phyloP scores from a whole-genome alignment of 2,113 vertebrate species.

The Macquaria ambigua region DNA sequence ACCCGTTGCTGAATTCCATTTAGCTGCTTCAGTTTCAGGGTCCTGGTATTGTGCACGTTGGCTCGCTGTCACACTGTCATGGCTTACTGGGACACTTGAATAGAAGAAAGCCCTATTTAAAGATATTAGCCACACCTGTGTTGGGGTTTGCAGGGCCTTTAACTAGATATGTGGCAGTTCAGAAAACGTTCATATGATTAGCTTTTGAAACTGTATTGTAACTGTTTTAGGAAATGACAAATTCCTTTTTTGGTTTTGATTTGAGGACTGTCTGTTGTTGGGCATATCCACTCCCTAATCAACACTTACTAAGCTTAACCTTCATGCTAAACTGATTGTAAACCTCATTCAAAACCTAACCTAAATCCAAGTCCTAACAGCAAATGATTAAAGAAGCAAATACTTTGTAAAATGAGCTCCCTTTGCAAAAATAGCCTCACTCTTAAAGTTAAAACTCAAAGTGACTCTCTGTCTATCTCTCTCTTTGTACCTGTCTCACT shows the following conservation, averaged over 20 bases:
- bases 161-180: too few species aligned
- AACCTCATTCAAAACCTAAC: not conserved
- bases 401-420: not conserved
- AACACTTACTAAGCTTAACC: not conserved
- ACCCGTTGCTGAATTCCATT: too few species aligned
- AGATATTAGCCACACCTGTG: too few species aligned
- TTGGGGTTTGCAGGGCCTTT: not conserved
- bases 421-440: conserved; percentile 8
- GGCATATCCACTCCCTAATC: not conserved
- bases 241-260: not conserved
- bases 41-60: too few species aligned
- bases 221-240: not conserved
- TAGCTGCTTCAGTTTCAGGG: too few species aligned
- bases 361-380: not conserved
- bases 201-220: not conserved
- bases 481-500: conserved; percentile 12
- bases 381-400: not conserved
- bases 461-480: not conserved
- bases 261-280: not conserved
- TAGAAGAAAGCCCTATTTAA: too few species aligned
- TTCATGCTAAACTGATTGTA: not conserved
- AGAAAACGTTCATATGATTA: not conserved
- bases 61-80: too few species aligned
- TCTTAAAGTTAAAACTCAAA: not conserved
- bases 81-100: too few species aligned